Conservation (phyloP, 2,113 vertebrate genomes). For the Anolis carolinensis region DNA sequence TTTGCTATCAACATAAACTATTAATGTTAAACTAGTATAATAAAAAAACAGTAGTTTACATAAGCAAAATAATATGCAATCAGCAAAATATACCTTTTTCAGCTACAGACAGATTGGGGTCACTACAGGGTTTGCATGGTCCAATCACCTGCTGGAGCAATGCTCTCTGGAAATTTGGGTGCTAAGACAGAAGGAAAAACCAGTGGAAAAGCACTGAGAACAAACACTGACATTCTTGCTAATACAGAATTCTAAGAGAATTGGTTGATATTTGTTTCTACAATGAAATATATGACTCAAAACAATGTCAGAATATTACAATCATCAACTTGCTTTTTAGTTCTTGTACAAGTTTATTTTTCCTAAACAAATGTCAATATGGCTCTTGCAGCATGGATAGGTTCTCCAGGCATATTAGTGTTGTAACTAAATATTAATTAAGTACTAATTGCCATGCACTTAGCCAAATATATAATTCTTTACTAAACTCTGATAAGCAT, state of each 20-base stretch:
- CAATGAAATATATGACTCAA: neutral
- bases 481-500: neutral
- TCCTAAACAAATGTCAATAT: neutral
- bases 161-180: slow-evolving; percentile 92
- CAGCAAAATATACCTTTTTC: slow-evolving; percentile 86
- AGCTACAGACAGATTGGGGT: slow-evolving; percentile 89
- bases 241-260: neutral
- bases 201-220: slow-evolving; percentile 39
- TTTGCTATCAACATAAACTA: neutral
- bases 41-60: neutral
- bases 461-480: neutral
- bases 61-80: neutral
- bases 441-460: neutral
- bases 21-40: neutral
- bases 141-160: slow-evolving; percentile 95
- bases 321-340: neutral
- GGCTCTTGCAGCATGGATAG: neutral
- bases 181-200: slow-evolving; percentile 73
- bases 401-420: neutral
- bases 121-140: slow-evolving; percentile 94
- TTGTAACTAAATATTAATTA: neutral
- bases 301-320: neutral
- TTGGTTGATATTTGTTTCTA: neutral
- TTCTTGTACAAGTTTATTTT: neutral
- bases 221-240: neutral